Base-by-base conservation (phyloP, 2,113 vertebrate species). In the Mormyrus iriodes region DNA sequence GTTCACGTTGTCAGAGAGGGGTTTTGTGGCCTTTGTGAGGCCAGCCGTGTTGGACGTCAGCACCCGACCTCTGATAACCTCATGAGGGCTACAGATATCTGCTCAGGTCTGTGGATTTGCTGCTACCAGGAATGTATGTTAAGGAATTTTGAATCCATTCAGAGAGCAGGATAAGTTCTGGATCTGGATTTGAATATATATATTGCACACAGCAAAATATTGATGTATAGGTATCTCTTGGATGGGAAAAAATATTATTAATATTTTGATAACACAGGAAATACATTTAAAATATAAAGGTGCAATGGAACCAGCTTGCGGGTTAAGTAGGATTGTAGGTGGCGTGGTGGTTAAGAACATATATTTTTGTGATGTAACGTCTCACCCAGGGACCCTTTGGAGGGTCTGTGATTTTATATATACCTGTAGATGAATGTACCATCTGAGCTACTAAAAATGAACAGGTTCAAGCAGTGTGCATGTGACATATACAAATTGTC, bases 1-100 rank as follows among this genome's bases (percentile, higher is more conserved):
- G 73, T 90, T 89, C 89, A 89, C 89, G 90, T 85, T 90, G 73
- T 79, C 42, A 21, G 13, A 27, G 21, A 51, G 87, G 17, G 53
- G 90, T 91, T 49, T 87, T 58, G 44, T 83, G 27, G 31, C 35
- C 73, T 39, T 76, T 19, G 35, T 76, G 27, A 42, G 73, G 73
- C 5, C 4, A 6, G 35, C 35, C 13, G 35, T 17, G 17, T 39
- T 79, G 6, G 15, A 42, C 35, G 15, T 76, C 52, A 35, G 27
- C n/a, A 10, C 9, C 69, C n/a, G 35, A 76, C n/a, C 83, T 85
- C 13, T 31, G 51, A 15, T 8, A 19, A 53, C 17, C 51, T 7
- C 31, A 53, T 4, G 52, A n/a, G 3, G 52, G 8, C 12, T 10
- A 24, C 48, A 21, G 39, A 0, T 85, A 79, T 58, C 51, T 9